A percentile compares a stretch with the other conserved stretches of the same genome.
Evolutionary conservation across 2,888 invertebrate species (phyloP).

Genomic region (Acanthosepion esculentum): DNA sequence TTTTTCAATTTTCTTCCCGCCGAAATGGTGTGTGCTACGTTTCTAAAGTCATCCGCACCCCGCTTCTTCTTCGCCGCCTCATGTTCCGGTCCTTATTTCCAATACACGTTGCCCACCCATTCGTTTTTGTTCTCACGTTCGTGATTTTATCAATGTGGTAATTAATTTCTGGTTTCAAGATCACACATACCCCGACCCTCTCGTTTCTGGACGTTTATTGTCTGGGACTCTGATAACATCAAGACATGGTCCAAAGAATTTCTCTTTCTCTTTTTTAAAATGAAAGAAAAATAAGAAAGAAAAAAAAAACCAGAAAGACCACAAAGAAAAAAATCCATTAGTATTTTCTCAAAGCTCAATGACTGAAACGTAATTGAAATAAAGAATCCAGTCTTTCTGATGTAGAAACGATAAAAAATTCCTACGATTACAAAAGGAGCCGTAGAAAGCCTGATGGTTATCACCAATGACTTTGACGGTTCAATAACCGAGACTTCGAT

Average conservation of each 20-base stretch:
- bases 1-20: neutral
- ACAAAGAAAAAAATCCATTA: neutral
- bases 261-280: neutral
- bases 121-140: neutral
- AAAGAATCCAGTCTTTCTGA: neutral
- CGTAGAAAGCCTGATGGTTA: neutral
- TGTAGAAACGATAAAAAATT: neutral
- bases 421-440: neutral
- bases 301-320: neutral
- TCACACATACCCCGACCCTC: neutral
- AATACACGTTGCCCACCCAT: neutral
- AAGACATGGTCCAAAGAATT: neutral
- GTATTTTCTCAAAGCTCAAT: neutral
- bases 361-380: neutral
- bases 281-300: neutral
- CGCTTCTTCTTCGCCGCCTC: neutral
- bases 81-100: neutral
- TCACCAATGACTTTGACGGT: neutral
- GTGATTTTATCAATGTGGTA: neutral
- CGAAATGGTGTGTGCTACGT: neutral
- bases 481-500: slow-evolving; percentile 33
- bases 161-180: neutral
- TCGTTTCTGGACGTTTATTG: neutral
- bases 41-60: neutral
- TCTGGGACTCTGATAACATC: neutral